These are phyloP conservation scores for Amphimedon queenslandica DNA, from an alignment of 37 sponge, comb jelly and placozoan species.

Conservation along the genomic window DNA sequence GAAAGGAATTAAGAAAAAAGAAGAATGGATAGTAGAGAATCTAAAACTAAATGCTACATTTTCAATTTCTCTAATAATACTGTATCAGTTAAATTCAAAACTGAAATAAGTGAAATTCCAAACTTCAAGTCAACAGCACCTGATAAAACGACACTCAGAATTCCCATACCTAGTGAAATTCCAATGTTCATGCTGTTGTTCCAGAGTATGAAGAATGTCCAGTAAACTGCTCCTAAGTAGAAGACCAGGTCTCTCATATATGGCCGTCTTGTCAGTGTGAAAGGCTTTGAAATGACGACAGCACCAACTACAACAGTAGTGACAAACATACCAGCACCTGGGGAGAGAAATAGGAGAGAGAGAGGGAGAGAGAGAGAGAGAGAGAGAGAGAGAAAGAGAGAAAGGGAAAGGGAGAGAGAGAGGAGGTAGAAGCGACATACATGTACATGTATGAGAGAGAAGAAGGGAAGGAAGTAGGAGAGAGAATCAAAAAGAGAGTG, in stretches of 20 bases:
- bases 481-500: not conserved
- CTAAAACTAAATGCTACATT: too few relatives aligned
- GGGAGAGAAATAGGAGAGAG: too few relatives aligned
- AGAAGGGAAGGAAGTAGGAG: not conserved
- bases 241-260: constrained; percentile 94
- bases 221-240: constrained; percentile 79
- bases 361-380: not conserved
- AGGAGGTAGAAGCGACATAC: not conserved
- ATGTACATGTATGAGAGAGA: constrained; percentile 5
- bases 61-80: too few relatives aligned
- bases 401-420: too few relatives aligned
- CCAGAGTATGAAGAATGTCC: constrained; percentile 89
- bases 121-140: too few relatives aligned
- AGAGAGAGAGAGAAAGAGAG: not conserved
- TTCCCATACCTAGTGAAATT: too few relatives aligned
- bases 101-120: too few relatives aligned
- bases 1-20: too few relatives aligned
- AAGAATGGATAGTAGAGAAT: too few relatives aligned
- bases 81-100: too few relatives aligned
- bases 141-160: too few relatives aligned
- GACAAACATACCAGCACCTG: constrained; percentile 98
- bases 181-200: constrained; percentile 43
- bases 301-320: constrained; percentile 88
- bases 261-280: constrained; percentile 83
- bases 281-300: constrained; percentile 68